Base-by-base conservation (phyloP, 2,797 vertebrate species). In the Ceryle rudis region DNA sequence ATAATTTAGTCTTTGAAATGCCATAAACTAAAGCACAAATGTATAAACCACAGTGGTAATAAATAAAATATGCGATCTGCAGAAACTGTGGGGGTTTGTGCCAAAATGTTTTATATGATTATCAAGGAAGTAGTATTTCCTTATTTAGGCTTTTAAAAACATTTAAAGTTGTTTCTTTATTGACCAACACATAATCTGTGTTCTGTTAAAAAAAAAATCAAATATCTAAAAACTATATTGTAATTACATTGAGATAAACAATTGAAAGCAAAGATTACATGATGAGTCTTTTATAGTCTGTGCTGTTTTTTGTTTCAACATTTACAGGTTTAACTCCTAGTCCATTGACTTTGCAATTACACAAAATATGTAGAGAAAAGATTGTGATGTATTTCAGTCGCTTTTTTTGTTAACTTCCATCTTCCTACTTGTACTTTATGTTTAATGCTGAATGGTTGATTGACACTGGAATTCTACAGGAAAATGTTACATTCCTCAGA, bases 401-500 rank as follows among this genome's bases (percentile, higher is more conserved):
- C 42, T 81, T 93, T 81, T 93, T 81, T 71, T 79, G 47, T 66
- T 91, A 66, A 57, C 60, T 90, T 89, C 51, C 31, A 51, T 82
- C 51, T 79, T 90, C 90, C 33, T 70, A 3, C 25, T 83, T 60
- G 29, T 52, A 42, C 70, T 83, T 84, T 81, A 86, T 80, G 83
- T 91, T 90, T 79, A 81, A 66, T 55, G 22, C 16, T 19, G 31
- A 78, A 39, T 72, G 65, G 77, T 23, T 87, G 78, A 77, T 49
- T 86, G 61, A 26, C 55, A 46, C 23, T 31, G 37, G 46, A 60
- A 70, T 92, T 80, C 22, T 33, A 5, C 35, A 87, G 62, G 72
- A n/a, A 93, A 87, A 87, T 31, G 11, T 13, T 85, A 4, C 23
- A 5, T 73, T 80, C 21, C 52, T 95, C 4, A 0, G 61, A 83